Evolutionary conservation across 1,140 invertebrate genomes (phyloP).

Genomic region (Zaprionus tsacasi): DNA sequence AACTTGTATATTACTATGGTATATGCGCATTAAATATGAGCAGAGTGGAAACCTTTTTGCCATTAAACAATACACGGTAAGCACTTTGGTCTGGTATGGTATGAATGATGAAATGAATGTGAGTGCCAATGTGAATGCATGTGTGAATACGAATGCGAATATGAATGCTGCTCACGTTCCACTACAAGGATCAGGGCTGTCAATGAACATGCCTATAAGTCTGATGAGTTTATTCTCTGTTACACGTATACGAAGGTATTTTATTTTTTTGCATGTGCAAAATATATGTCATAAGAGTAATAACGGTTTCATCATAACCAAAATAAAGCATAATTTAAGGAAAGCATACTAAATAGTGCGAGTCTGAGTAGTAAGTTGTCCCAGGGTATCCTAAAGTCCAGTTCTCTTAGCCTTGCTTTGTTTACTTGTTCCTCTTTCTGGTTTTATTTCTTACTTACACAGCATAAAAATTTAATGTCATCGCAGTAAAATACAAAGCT

Average conservation of each 20-base stretch:
- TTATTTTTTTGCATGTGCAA: not conserved
- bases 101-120: constrained; percentile 14
- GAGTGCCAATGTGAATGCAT: constrained; percentile 13
- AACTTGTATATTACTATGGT: constrained; percentile 19
- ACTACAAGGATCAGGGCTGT: constrained; percentile 29
- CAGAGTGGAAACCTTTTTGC: not conserved
- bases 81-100: constrained; percentile 1
- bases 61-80: constrained; percentile 29
- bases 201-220: constrained; percentile 49
- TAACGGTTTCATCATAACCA: too few species aligned
- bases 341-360: not conserved
- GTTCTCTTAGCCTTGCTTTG: not conserved
- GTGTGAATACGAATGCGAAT: constrained; percentile 18
- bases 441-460: constrained; percentile 23
- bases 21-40: constrained; percentile 30
- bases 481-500: constrained; percentile 19
- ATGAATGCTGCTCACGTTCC: constrained; percentile 43
- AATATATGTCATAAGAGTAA: not conserved
- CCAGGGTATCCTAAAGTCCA: not conserved
- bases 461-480: constrained; percentile 30
- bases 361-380: not conserved
- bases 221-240: constrained; percentile 40
- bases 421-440: not conserved
- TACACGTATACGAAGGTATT: not conserved
- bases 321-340: too few species aligned